Base-by-base conservation (phyloP, 64 coral and sea anemone genomes). In the Platygyra sinensis region DNA sequence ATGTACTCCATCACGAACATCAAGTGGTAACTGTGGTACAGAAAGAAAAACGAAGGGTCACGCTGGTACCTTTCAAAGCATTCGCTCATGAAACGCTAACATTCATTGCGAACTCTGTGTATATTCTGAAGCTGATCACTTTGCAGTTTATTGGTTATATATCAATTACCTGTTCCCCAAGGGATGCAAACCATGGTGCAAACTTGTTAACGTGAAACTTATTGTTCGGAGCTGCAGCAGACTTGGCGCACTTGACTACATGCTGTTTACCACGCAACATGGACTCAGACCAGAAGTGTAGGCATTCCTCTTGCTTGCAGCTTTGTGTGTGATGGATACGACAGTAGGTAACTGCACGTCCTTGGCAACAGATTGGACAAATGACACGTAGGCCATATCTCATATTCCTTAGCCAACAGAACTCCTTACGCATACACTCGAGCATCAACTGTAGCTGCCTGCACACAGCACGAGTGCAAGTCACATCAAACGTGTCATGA, bases 271-370 rank as follows among this genome's bases (percentile, higher is more conserved):
- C 62, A 19, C 18, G 32, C 31, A 84, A 50, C 80, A 64, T 33
- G 9, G 80, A 67, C 36, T 84, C 80, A 24, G 80, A 69, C 62
- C 62, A 67, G 62, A 84, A 84, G 22, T 84, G 80, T 2, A 84
- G 80, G 62, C 80, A 84, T 69, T 84, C 80, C 36, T 84, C 80
- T 69, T 33, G 80, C 19, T 65, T 62, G 50, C 80, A 84, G 46
- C 22, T 9, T 20, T 84, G 61, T 20, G 15, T 49, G 36, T 69
- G 61, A 49, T 84, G 80, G 46, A 24, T 50, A 5, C 33, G 80
- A 4, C 80, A 84, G 62, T 67, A 84, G 27, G 8, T 84, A 36
- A 69, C 36, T 16, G 39, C 20, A 13, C 62, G 8, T 84, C 61
- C 61, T n/a, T 69, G 61, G 20, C 61, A 84, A 69, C 80, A 84